phyloP scores from a whole-genome alignment of 2,113 vertebrate species.

The Salvelinus alpinus region DNA sequence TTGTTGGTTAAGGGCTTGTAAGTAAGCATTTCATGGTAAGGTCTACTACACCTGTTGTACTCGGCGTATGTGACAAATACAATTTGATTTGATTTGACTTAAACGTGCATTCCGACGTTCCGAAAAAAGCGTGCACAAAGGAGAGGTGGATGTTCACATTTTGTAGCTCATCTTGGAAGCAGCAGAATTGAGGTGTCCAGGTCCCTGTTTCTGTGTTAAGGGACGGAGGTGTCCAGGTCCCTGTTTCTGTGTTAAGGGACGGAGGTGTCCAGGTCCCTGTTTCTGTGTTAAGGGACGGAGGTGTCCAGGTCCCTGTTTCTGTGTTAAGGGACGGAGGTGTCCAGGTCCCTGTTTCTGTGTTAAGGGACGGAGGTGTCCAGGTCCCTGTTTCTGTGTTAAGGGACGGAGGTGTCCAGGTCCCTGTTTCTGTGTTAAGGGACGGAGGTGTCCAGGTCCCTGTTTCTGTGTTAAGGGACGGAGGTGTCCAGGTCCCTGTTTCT shows the following conservation, averaged over 20 bases:
- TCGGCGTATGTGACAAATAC: too few relatives aligned
- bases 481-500: background rate
- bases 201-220: too few relatives aligned
- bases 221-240: too few relatives aligned
- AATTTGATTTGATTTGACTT: too few relatives aligned
- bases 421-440: too few relatives aligned
- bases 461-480: background rate
- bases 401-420: background rate
- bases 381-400: background rate
- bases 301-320: background rate
- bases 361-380: background rate
- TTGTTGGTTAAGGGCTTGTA: too few relatives aligned
- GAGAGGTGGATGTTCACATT: constrained; percentile 52
- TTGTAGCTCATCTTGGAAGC: background rate
- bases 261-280: too few relatives aligned
- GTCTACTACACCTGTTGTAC: too few relatives aligned
- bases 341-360: too few relatives aligned
- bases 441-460: background rate
- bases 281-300: too few relatives aligned
- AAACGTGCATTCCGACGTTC: constrained; percentile 54
- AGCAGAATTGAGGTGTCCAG: background rate
- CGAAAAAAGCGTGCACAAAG: constrained; percentile 63
- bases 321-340: background rate
- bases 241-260: too few relatives aligned
- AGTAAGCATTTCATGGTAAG: too few relatives aligned